Conservation (phyloP, 2,797 vertebrate species). For the Arrhamphus sclerolepis region DNA sequence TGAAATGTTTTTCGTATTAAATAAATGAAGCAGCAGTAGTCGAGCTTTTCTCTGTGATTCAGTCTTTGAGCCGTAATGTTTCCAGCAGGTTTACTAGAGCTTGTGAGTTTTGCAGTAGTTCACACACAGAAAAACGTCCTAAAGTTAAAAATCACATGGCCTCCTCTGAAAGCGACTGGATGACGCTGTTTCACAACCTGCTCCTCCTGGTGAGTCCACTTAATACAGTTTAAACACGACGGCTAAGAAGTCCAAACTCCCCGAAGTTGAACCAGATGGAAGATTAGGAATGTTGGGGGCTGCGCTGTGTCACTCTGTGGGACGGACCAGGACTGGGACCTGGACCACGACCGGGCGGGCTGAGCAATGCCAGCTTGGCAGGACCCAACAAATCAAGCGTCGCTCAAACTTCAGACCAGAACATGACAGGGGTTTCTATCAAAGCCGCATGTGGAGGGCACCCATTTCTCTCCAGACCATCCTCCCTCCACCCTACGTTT, state of each 20-base stretch:
- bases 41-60: neutral
- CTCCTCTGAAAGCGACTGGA: neutral
- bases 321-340: conserved; percentile 44
- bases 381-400: conserved; percentile 62
- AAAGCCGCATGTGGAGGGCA: too few species aligned
- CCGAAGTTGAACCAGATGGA: conserved; percentile 32
- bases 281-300: conserved; percentile 11
- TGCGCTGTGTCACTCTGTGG: conserved; percentile 19
- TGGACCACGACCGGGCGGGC: too few species aligned
- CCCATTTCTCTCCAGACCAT: too few species aligned
- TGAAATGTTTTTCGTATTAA: neutral
- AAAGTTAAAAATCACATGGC: neutral
- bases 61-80: too few species aligned
- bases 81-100: neutral
- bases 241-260: conserved; percentile 16
- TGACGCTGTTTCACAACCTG: conserved; percentile 3
- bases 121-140: neutral
- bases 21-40: neutral
- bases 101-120: conserved; percentile 3
- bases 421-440: too few species aligned
- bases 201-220: conserved; percentile 5
- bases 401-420: neutral
- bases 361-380: conserved; percentile 12
- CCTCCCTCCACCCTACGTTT: too few species aligned
- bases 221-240: conserved; percentile 10